Evolutionary conservation across 2,797 vertebrate genomes (phyloP).

Genomic region (Kryptolebias ocellatus): DNA sequence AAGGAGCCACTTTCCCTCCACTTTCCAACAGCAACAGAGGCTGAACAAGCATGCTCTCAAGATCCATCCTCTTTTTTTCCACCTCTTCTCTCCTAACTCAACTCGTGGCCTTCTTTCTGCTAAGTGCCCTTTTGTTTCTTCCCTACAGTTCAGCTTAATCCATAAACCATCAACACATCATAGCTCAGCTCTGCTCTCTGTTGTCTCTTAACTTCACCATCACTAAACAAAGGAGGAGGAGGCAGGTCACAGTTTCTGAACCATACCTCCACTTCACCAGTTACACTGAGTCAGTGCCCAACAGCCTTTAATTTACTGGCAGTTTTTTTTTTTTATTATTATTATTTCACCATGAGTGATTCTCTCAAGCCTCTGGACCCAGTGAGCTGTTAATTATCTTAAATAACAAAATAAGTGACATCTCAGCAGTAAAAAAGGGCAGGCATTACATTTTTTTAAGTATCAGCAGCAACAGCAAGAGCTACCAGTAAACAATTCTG

Average conservation of each 20-base stretch:
- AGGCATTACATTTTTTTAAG: constrained; percentile 25
- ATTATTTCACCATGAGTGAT: constrained; percentile 56
- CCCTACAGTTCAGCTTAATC: constrained; percentile 36
- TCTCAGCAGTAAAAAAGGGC: constrained; percentile 48
- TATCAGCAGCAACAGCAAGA: constrained; percentile 22
- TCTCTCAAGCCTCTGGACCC: constrained; percentile 68
- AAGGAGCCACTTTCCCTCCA: constrained; percentile 63
- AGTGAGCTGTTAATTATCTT: constrained; percentile 78
- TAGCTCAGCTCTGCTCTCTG: constrained; percentile 11
- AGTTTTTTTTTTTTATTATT: constrained; percentile 38
- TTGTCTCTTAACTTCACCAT: constrained; percentile 12
- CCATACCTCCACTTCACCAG: constrained; percentile 43
- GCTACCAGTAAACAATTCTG: constrained; percentile 50
- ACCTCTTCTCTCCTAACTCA: constrained; percentile 22
- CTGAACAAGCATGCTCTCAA: constrained; percentile 54
- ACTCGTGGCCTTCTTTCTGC: constrained; percentile 7
- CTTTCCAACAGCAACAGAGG: constrained; percentile 56
- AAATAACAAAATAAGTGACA: constrained; percentile 67
- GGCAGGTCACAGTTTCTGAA: constrained; percentile 48
- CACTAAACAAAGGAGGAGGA: constrained; percentile 21
- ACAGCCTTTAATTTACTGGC: constrained; percentile 44
- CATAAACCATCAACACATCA: constrained; percentile 18
- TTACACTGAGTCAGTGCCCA: constrained; percentile 40
- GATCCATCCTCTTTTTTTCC: constrained; percentile 38
- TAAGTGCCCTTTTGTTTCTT: constrained; percentile 9